phyloP scores from a whole-genome alignment of 2,888 invertebrate genomes.

The Stenotaenia linearis region DNA sequence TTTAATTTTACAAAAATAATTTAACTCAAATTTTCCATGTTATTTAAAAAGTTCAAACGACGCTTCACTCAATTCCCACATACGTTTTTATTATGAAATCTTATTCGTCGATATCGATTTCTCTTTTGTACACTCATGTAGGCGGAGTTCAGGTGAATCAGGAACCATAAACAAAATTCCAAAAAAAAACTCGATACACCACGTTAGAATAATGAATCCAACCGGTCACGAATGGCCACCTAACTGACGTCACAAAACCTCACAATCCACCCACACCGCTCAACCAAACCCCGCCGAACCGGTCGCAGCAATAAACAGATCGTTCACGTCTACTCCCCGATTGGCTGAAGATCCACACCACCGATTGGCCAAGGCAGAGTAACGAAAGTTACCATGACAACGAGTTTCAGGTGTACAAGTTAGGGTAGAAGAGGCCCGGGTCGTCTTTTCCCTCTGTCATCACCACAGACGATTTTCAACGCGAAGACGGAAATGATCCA shows the following conservation, averaged over 20 bases:
- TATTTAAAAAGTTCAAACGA: too few species aligned
- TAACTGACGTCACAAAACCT: neutral
- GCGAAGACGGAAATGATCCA: neutral
- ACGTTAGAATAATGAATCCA: neutral
- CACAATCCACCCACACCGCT: too few species aligned
- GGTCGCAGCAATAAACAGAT: neutral
- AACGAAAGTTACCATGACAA: neutral
- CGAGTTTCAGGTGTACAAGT: neutral
- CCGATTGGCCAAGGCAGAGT: neutral
- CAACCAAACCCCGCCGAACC: neutral
- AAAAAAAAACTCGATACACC: neutral
- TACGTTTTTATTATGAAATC: too few species aligned
- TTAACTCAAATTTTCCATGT: too few species aligned
- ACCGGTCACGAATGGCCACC: neutral
- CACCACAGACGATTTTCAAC: neutral
- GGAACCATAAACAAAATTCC: neutral
- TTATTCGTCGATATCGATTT: neutral
- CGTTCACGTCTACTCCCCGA: neutral
- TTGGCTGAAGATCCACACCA: neutral
- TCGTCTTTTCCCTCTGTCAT: neutral
- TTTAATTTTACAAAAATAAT: too few species aligned
- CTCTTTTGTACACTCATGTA: neutral
- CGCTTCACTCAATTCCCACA: too few species aligned
- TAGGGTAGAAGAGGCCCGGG: neutral
- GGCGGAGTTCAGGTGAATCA: neutral